Conservation (phyloP, 2,888 invertebrate species). For the Chloromyia formosa region DNA sequence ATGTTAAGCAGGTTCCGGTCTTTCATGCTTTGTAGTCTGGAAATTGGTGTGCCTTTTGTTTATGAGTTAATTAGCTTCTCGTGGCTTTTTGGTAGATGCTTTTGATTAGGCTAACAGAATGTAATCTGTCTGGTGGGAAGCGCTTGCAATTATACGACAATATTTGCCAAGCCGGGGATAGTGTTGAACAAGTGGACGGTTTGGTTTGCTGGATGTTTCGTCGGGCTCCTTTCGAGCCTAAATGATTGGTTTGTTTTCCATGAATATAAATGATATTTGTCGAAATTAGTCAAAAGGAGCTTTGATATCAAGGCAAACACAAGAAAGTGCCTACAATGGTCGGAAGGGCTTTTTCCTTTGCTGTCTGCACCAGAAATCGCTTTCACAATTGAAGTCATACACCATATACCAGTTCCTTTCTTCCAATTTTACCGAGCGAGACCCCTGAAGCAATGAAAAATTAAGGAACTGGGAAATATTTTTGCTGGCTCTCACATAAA, state of each 20-base stretch:
- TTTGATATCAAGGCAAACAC: too few species aligned
- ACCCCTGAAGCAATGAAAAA: conserved; percentile 32
- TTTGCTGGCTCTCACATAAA: conserved; percentile 16
- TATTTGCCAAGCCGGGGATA: too few species aligned
- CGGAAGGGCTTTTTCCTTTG: neutral
- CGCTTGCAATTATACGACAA: neutral
- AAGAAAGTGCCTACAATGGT: too few species aligned
- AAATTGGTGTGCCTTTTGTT: conserved; percentile 4
- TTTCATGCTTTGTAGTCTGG: conserved; percentile 5
- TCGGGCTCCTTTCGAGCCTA: too few species aligned
- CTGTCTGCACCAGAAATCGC: neutral
- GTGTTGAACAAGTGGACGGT: too few species aligned
- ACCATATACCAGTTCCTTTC: neutral
- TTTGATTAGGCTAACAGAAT: conserved; percentile 10
- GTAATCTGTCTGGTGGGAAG: neutral
- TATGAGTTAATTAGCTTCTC: conserved; percentile 7
- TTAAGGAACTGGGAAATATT: conserved; percentile 39
- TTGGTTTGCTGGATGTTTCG: too few species aligned
- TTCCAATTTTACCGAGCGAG: neutral
- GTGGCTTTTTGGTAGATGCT: neutral
- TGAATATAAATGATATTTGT: too few species aligned
- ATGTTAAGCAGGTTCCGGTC: conserved; percentile 2
- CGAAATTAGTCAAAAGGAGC: too few species aligned
- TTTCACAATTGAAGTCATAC: neutral
- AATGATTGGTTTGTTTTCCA: too few species aligned